A percentile compares a stretch with the other conserved stretches of the same genome.
Evolutionary conservation across 2,797 vertebrate species (phyloP).

Genomic region (Syngnathus acus): DNA sequence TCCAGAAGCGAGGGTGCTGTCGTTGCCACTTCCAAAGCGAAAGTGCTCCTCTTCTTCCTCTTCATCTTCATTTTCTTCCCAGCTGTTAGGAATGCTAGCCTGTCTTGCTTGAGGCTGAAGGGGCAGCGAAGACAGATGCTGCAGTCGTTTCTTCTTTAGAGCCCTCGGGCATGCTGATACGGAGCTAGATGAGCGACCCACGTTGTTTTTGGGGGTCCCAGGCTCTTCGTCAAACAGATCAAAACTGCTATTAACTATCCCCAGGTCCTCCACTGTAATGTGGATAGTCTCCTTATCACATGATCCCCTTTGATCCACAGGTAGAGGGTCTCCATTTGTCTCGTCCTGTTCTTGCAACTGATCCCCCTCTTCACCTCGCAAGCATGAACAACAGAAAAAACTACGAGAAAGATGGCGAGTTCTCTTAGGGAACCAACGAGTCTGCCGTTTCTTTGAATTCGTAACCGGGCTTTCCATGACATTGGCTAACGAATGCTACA

Average conservation of each 20-base stretch:
- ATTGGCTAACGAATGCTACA: neutral
- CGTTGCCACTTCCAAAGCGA: conserved; percentile 28
- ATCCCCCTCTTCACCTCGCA: conserved; percentile 31
- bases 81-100: conserved; percentile 4
- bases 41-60: conserved; percentile 40
- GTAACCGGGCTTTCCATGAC: conserved; percentile 26
- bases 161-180: conserved; percentile 38
- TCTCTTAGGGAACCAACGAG: conserved; percentile 9
- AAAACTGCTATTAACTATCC: conserved; percentile 64
- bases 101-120: conserved; percentile 21
- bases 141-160: conserved; percentile 52
- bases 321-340: conserved; percentile 26
- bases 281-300: conserved; percentile 45
- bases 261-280: conserved; percentile 64
- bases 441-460: conserved; percentile 10
- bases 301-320: conserved; percentile 27
- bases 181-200: conserved; percentile 45
- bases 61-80: conserved; percentile 13
- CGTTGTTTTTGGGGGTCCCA: conserved; percentile 15
- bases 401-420: conserved; percentile 8
- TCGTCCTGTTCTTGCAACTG: conserved; percentile 32
- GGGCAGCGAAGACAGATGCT: conserved; percentile 57
- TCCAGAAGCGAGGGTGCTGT: conserved; percentile 17
- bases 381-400: conserved; percentile 58
- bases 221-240: conserved; percentile 41